Conservation (phyloP, 2,797 vertebrate genomes). For the Antennarius maculatus region DNA sequence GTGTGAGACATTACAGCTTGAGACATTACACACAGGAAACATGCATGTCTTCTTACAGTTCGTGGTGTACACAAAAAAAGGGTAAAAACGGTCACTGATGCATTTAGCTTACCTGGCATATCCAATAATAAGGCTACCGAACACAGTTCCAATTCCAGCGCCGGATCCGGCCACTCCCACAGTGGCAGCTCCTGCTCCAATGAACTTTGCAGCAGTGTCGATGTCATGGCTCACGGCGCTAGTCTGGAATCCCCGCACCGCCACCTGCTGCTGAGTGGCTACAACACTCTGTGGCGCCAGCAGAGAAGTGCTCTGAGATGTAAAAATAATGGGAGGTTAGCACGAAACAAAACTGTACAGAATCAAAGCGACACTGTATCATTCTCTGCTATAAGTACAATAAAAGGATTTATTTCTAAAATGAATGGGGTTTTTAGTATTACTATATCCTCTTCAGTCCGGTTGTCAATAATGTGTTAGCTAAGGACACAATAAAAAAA, state of each 20-base stretch:
- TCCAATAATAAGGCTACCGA: slow-evolving; percentile 97
- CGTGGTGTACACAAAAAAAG: too few species aligned
- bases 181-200: slow-evolving; percentile 94
- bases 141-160: slow-evolving; percentile 95
- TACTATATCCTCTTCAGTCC: background rate
- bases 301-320: slow-evolving; percentile 66
- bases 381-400: background rate
- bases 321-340: background rate
- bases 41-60: too few species aligned
- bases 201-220: slow-evolving; percentile 98
- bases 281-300: slow-evolving; percentile 64
- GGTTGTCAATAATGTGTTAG: too few species aligned
- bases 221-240: slow-evolving; percentile 87
- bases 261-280: slow-evolving; percentile 74
- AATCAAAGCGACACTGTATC: background rate
- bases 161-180: slow-evolving; percentile 96
- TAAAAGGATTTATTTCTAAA: background rate
- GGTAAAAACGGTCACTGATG: too few species aligned
- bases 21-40: background rate
- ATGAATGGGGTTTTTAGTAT: background rate
- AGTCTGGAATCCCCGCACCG: slow-evolving; percentile 85
- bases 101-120: slow-evolving; percentile 88
- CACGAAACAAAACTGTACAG: background rate
- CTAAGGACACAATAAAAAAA: background rate
- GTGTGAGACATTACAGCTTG: background rate